Base-by-base conservation (phyloP, 2,888 invertebrate species). In the Dilophus febrilis region DNA sequence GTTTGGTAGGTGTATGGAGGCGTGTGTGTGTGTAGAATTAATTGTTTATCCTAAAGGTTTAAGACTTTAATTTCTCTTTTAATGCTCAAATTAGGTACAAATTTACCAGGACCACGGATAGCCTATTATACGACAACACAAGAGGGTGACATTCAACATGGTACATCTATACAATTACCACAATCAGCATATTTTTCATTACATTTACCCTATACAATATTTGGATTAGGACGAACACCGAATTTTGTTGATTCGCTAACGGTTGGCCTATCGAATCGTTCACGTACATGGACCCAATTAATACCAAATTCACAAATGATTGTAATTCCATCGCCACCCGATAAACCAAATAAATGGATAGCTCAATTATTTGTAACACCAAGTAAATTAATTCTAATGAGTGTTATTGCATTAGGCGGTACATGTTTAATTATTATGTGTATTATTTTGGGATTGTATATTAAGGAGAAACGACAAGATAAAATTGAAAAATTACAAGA, bases 281-380 rank as follows among this genome's bases (percentile, higher is more conserved):
- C 68, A 0, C 75, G 75, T 47, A 75, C 74, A 42, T 94, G 88
- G 85, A 77, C 80, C 0, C 90, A 90, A 59, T 79, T 94, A 39
- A 95, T 98, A 55, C 97, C 97, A 0, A 97, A 98, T 57, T 94
- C 95, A 1, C 95, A 98, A 62, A 82, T 98, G 61, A 85, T 95
- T 28, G 84, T 98, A 1, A 85, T 95, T 44, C 97, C 97, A 2
- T 74, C 76, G 54, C 90, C 87, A 6, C 71, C 77, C 1, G 66
- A 71, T 44, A 70, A 83, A 40, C 81, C 91, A 1, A 68, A 68
- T 3, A 72, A 72, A 48, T 95, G 95, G 95, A 79, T 77, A 51
- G 86, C 83, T 14, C 87, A 90, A 54, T 65, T 95, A 13, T 95
- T 92, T 67, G 86, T 95, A 0, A 92, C 92, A 1, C 94, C 94